Evolutionary conservation across 2,113 vertebrate species (phyloP).

Genomic region (Garra rufa): DNA sequence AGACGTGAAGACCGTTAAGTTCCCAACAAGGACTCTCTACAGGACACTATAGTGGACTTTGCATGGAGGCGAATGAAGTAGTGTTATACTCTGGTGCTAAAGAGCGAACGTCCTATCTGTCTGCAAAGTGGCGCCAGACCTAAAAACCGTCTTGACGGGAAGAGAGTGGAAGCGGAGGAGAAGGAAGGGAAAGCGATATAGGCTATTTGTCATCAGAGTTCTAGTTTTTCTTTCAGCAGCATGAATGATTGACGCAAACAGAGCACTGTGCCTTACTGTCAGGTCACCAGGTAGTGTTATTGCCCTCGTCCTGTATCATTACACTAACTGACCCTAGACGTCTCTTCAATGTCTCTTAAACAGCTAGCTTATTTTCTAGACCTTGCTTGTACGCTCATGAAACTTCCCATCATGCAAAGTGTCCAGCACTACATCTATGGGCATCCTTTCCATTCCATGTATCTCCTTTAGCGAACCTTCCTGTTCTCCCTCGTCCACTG

Average conservation of each 20-base stretch:
- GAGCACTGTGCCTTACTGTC: conserved; percentile 80
- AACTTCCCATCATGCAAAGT: conserved; percentile 1
- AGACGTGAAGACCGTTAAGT: conserved; percentile 28
- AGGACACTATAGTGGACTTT: conserved; percentile 11
- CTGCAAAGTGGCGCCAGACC: conserved; percentile 42
- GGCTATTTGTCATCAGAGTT: conserved; percentile 23
- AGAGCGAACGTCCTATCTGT: conserved; percentile 33
- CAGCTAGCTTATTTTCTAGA: background rate
- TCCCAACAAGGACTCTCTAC: background rate
- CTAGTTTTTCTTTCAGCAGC: conserved; percentile 62
- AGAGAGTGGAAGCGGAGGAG: background rate
- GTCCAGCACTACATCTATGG: background rate
- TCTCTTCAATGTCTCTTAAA: background rate
- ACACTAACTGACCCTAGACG: conserved; percentile 12
- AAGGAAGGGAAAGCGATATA: conserved; percentile 53
- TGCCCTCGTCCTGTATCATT: conserved; percentile 58
- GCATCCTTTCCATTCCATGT: conserved; percentile 2
- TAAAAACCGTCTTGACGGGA: background rate
- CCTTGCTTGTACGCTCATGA: background rate
- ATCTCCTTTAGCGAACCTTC: background rate
- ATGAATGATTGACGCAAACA: conserved; percentile 70
- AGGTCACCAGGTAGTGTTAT: conserved; percentile 68
- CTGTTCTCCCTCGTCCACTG: background rate
- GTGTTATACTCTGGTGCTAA: conserved; percentile 49
- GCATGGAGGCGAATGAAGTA: conserved; percentile 16